These are phyloP conservation scores for Malurus alboscapulatus DNA, from an alignment of 2,113 vertebrate genomes.

Conservation along the genomic window DNA sequence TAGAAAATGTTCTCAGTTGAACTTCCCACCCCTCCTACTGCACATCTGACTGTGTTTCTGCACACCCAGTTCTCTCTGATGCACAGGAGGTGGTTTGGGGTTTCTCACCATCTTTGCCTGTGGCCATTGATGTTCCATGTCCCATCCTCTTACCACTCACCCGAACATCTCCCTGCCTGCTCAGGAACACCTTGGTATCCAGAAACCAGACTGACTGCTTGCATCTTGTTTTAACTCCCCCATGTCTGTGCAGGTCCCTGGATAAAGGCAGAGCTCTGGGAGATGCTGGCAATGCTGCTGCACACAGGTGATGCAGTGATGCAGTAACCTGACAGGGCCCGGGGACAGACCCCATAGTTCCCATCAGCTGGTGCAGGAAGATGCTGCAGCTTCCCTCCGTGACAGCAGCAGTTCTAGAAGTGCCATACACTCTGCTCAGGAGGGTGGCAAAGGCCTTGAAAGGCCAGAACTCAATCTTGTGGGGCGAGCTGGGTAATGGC, in stretches of 20 bases:
- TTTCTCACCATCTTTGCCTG: background rate
- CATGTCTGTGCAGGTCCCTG: background rate
- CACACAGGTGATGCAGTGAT: rapidly evolving
- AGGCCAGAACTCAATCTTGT: background rate
- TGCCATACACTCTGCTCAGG: background rate
- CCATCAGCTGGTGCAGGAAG: background rate
- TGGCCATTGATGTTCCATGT: background rate
- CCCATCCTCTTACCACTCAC: background rate
- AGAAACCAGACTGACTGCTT: background rate
- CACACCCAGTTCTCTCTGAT: background rate
- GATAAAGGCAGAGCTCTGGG: background rate
- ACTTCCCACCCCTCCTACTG: background rate
- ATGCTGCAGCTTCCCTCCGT: background rate
- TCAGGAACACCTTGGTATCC: background rate
- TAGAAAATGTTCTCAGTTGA: background rate
- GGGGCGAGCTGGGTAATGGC: background rate
- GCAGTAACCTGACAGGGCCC: background rate
- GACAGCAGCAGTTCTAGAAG: background rate
- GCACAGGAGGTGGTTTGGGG: background rate
- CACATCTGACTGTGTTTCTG: background rate
- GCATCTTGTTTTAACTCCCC: background rate
- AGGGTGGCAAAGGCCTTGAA: background rate
- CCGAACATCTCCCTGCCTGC: background rate
- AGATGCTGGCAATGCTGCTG: background rate
- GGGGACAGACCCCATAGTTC: background rate